phyloP scores from a whole-genome alignment of 2,888 invertebrate species.

The Carcina quercana region DNA sequence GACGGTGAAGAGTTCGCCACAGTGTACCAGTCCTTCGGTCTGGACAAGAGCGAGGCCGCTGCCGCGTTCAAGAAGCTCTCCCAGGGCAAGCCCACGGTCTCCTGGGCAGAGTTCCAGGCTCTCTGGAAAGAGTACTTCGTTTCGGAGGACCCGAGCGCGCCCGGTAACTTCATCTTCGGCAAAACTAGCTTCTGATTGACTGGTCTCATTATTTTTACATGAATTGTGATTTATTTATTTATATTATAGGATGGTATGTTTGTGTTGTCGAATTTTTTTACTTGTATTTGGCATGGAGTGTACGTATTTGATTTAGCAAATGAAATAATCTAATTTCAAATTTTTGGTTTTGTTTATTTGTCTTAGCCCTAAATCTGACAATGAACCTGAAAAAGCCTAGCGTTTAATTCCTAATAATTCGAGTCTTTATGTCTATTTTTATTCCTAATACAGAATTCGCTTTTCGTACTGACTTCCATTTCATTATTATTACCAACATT shows the following conservation, averaged over 20 bases:
- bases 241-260: not conserved
- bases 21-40: conserved; percentile 86
- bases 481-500: too few species aligned
- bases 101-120: conserved; percentile 83
- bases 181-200: conserved; percentile 80
- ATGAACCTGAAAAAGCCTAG: too few species aligned
- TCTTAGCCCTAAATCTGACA: too few species aligned
- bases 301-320: too few species aligned
- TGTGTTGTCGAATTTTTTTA: not conserved
- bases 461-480: too few species aligned
- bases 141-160: conserved; percentile 83
- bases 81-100: conserved; percentile 81
- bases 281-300: too few species aligned
- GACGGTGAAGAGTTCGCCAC: conserved; percentile 88
- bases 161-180: conserved; percentile 92
- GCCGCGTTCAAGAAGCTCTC: conserved; percentile 88
- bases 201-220: not conserved
- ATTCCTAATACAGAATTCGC: too few species aligned
- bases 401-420: too few species aligned
- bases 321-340: too few species aligned
- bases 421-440: too few species aligned
- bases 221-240: not conserved
- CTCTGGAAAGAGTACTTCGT: conserved; percentile 92
- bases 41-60: conserved; percentile 81
- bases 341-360: too few species aligned